Base-by-base conservation (phyloP, 2,888 invertebrate genomes). In the Oxytorus armatus region DNA sequence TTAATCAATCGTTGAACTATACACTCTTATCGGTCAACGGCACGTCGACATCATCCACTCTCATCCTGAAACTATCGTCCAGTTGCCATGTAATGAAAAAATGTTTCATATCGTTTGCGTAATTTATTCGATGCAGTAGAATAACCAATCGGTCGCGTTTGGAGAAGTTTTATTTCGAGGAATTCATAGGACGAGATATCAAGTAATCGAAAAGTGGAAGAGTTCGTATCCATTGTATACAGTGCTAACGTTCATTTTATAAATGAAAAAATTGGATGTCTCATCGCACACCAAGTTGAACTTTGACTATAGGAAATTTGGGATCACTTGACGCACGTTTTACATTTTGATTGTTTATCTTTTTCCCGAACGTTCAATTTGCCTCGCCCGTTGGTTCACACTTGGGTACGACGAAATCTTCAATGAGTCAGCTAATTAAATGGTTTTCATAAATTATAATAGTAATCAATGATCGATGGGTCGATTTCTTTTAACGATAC, bases 1-100 rank as follows among this genome's bases (percentile, higher is more conserved):
- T 3, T 49, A 49, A 49, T 18, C 39, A 8, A 14, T n/a, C 14
- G 18, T 36, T 29, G 42, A 61, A 53, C 51, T 61, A 69, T 42
- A 29, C 51, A n/a, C 23, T 11, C 23, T 63, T 61, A 77, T 69
- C 51, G 25, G 10, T 16, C 25, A 25, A 29, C 16, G 49, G n/a
- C 49, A 14, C 47, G 36, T 36, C 14, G 49, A 44, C 36, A 72
- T 49, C 59, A 49, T 59, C n/a, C 21, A 7, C 29, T 29, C 55
- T 25, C 18, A 18, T 33, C 11, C 18, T 21, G 8, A 49, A 1
- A 16, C 10, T 1, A 44, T 23, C 4, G 1, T 11, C 11, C 11
- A 23, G 21, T 14, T 3, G 7, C 23, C 0, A 0, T 23, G 51
- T 49, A 49, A 14, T 8, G 3, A 47, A 18, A 49, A 49, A 21